Evolutionary conservation across 2,888 invertebrate genomes (phyloP), one percentile per base, ranked within the genome.

Genomic region (Brachyptera putata): DNA sequence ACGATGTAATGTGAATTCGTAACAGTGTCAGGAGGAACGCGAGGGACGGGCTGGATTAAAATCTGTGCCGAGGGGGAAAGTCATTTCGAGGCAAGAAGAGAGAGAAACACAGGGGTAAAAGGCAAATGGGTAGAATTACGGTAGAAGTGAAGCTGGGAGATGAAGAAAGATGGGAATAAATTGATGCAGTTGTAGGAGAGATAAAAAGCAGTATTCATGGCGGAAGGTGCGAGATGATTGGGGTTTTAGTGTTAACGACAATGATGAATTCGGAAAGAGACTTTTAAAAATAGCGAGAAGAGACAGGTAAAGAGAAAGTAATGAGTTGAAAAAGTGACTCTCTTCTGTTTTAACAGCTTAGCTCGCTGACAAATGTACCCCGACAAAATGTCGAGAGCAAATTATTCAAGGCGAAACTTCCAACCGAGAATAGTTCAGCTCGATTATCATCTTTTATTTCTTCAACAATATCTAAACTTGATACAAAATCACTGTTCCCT

Each of bases 1-100:
- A 61, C 26, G 61, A 50, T 60, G 62, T 62, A 62, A 62, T 62
- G 62, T 57, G 56, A 60, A 60, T 56, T 56, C 56, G 56, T 60
- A 58, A 58, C 39, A 49, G 56, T 60, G 60, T 60, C 50, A 26
- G 49, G 46, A 41, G 22, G n/a, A 16, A 50, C 22, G 25, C 11
- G 50, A 18, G 49, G 50, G 9, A 21, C 34, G n/a, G n/a, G n/a
- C n/a, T n/a, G 57, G 56, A 61, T 61, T 61, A 57, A 61, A 60
- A 57, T 56, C 48, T 57, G 36, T 53, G 53, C 53, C 53, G 53
- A 30, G 36, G 34, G 34, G 34, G 34, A 18, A 53, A 53, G 53
- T 53, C 53, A 53, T 53, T 53, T 53, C 36, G 53, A 53, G 34
- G 24, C 34, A 34, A 36, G 21, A 18, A 21, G 3, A 30, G 30